A percentile compares a stretch with the other conserved stretches of the same genome.
phyloP scores from a whole-genome alignment of 2,113 vertebrate genomes.

The Callorhinus ursinus region DNA sequence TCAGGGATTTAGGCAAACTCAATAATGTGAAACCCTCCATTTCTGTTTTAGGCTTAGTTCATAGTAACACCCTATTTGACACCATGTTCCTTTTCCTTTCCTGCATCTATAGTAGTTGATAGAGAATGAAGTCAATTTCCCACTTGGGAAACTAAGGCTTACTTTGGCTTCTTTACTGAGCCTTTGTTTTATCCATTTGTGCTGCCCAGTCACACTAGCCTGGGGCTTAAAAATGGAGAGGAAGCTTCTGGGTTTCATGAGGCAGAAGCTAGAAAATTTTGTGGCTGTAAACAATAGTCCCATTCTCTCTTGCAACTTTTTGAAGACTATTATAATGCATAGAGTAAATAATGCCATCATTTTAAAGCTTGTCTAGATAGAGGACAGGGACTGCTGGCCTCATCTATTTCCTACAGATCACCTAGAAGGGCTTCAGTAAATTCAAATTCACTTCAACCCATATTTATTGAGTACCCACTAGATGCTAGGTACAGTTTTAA shows the following conservation, averaged over 20 bases:
- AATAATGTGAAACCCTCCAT: not conserved
- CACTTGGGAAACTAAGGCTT: not conserved
- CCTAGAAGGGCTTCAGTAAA: not conserved
- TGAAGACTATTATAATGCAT: not conserved
- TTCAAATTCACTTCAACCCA: not conserved
- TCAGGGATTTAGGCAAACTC: not conserved
- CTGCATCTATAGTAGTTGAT: not conserved
- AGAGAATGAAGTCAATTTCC: not conserved
- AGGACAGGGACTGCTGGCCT: not conserved
- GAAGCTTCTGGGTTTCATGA: not conserved
- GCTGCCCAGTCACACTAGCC: not conserved
- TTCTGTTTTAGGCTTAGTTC: not conserved
- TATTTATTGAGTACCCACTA: not conserved
- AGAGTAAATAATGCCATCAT: not conserved
- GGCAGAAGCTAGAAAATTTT: not conserved
- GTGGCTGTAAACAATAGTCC: not conserved
- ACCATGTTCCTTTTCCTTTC: not conserved
- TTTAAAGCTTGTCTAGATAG: not conserved
- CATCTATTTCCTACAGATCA: not conserved
- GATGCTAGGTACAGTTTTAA: not conserved
- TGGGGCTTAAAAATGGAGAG: not conserved
- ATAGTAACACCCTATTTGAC: not conserved
- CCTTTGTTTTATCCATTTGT: conserved; percentile 19
- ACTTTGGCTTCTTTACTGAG: not conserved
- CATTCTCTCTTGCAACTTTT: not conserved